Evolutionary conservation across 2,797 vertebrate genomes (phyloP), one percentile per base, ranked within the genome.

Genomic region (Brotogeris chrysoptera): DNA sequence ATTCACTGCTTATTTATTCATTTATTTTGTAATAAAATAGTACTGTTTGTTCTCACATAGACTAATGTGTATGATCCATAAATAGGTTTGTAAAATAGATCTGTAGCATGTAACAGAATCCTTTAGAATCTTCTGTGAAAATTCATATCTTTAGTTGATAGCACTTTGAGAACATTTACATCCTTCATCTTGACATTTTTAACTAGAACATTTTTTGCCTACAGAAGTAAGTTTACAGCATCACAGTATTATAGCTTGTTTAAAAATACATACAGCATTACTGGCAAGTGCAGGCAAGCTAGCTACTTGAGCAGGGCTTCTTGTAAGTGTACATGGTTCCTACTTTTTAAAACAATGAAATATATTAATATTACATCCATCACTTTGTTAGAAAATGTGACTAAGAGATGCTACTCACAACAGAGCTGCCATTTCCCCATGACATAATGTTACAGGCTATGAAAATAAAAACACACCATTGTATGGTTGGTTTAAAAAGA

Each of bases 21-120:
- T 94, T 85, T 85, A 92, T 95, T 97, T 90, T 47, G 94, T 97
- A 96, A 95, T 93, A 97, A 97, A 97, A 96, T 97, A 95, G 84
- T 92, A 55, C 86, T 80, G 77, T 79, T 86, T 91, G 61, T 86
- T 96, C 86, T 96, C 88, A 80, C 88, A 86, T 86, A 84, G 91
- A 88, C 82, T 27, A 27, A 59, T 47, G 66, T 72, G 72, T 47
- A 59, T 80, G 81, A 95, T 72, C 92, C 93, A 92, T 93, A 92
- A 96, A 91, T 93, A 94, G 7, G 41, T 77, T 53, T 88, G 92
- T 91, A 93, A 95, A 96, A 95, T 85, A 72, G 38, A 74, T 86
- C 91, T 69, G 34, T 87, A 93, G 57, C 80, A 36, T 34, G 86
- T 49, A 61, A 70, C 64, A 89, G 84, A 93, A 85, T 41, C 77